These are phyloP conservation scores for Psilanteris sp. DNA, from an alignment of 1,140 invertebrate species.

Conservation along the genomic window DNA sequence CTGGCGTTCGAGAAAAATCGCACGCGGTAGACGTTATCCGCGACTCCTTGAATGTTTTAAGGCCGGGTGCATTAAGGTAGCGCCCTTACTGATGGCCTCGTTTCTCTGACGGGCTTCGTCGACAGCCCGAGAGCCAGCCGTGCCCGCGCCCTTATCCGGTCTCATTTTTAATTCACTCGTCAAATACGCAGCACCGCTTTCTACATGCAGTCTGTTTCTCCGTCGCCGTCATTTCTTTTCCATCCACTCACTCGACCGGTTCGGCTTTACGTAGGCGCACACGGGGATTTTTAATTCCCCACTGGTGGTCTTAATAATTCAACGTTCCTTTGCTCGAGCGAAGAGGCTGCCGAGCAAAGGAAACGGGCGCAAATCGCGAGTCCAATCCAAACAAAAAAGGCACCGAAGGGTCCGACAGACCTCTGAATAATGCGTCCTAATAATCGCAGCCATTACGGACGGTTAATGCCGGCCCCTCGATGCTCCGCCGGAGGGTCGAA, in stretches of 20 bases:
- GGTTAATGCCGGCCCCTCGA: slow-evolving; percentile 65
- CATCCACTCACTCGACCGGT: slow-evolving; percentile 29
- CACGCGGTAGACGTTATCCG: slow-evolving; percentile 44
- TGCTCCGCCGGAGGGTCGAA: slow-evolving; percentile 44
- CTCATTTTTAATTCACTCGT: slow-evolving; percentile 79
- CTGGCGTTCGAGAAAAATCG: slow-evolving; percentile 10
- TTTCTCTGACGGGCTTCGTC: slow-evolving; percentile 66
- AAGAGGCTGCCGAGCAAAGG: slow-evolving; percentile 24
- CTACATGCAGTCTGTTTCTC: slow-evolving; percentile 53
- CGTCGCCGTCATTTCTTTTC: slow-evolving; percentile 42
- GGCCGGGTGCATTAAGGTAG: slow-evolving; percentile 70
- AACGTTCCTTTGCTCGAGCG: slow-evolving; percentile 64
- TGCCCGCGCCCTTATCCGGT: slow-evolving; percentile 69
- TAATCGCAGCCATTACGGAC: slow-evolving; percentile 74
- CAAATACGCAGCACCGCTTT: slow-evolving; percentile 69
- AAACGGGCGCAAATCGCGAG: slow-evolving; percentile 49
- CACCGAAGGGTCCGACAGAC: slow-evolving; percentile 56
- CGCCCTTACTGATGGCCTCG: slow-evolving; percentile 72
- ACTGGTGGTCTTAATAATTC: slow-evolving; percentile 75
- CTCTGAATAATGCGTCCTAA: slow-evolving; percentile 76
- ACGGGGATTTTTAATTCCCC: slow-evolving; percentile 77
- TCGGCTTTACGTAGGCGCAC: slow-evolving; percentile 53
- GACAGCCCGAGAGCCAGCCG: slow-evolving; percentile 2
- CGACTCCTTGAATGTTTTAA: slow-evolving; percentile 70
- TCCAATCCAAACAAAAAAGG: slow-evolving; percentile 52